Conservation (phyloP, 1,140 invertebrate genomes). For the Cydia pomonella region DNA sequence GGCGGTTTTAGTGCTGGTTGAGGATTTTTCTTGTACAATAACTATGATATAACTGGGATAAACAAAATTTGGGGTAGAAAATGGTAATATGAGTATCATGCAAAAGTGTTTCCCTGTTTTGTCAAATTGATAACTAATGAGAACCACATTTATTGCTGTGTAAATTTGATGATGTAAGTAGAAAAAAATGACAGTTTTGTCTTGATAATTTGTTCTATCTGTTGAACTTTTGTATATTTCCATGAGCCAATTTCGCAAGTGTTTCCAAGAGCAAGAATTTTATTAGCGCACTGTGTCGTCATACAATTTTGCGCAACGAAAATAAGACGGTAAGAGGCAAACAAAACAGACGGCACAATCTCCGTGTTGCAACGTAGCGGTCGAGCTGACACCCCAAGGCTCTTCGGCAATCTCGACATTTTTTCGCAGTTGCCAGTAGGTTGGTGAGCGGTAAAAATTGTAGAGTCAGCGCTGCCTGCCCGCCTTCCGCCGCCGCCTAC, state of each 20-base stretch:
- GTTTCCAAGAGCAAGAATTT: constrained; percentile 67
- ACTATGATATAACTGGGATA: not conserved
- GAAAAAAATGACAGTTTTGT: constrained; percentile 34
- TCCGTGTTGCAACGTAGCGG: constrained; percentile 74
- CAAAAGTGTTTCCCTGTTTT: constrained; percentile 37
- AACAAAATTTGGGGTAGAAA: constrained; percentile 3
- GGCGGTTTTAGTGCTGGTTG: constrained; percentile 43
- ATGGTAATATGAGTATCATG: constrained; percentile 16
- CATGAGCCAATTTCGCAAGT: not conserved
- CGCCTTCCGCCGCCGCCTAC: constrained; percentile 52
- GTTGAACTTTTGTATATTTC: constrained; percentile 11
- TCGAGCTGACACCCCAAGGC: constrained; percentile 69
- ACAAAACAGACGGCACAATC: constrained; percentile 75
- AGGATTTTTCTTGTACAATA: constrained; percentile 39
- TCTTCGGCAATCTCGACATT: constrained; percentile 75
- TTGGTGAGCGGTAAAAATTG: constrained; percentile 60
- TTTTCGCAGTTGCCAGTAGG: constrained; percentile 64
- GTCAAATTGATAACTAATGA: not conserved
- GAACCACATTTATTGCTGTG: not conserved
- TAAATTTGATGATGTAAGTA: constrained; percentile 42
- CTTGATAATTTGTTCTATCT: not conserved
- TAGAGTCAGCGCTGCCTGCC: constrained; percentile 71
- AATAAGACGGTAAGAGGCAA: constrained; percentile 77
- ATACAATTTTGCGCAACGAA: constrained; percentile 68
- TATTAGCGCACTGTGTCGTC: constrained; percentile 53